Base-by-base conservation (phyloP, 1,140 invertebrate species). In the Drosophila kohkoa region DNA sequence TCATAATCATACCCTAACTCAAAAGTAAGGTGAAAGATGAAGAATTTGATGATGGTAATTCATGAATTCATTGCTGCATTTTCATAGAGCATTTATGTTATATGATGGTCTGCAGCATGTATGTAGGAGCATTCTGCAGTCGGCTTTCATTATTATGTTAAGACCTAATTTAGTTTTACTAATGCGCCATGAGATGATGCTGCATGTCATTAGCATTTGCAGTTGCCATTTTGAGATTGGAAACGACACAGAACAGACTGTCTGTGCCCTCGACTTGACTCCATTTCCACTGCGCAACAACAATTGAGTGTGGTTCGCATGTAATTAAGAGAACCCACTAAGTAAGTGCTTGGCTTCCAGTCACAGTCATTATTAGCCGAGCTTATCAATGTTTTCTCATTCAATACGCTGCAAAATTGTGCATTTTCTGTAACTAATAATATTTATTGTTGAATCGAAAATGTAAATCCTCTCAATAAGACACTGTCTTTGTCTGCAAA, bases 121-220 rank as follows among this genome's bases (percentile, higher is more conserved):
- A 28, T 7, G 10, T 30, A 45, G 11, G 51, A 25, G 60, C 55
- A 65, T 57, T 20, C 28, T 5, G 0, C 6, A 57, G 49, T 70
- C 41, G 49, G 35, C 25, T 62, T 43, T 16, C 7, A 7, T 30
- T 28, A 35, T 25, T 11, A 20, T n/a, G 5, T 7, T 6, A 8
- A 16, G 4, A 32, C 48, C 20, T 13, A 72, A 30, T 46, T 54
- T 15, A 46, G 28, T 35, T 73, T 8, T 45, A 43, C 35, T 59
- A 67, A 65, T 66, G 25, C 45, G 38, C 25, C 35, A 54, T 28
- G 20, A 43, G 20, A 57, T 73, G 20, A 57, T 73, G 28, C 63
- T 45, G 62, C 30, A 41, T 66, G 54, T 52, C 51, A 51, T 65
- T 66, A 66, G 52, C 63, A 45, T 51, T 49, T 72, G 63, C 35